Evolutionary conservation across 2,888 invertebrate species (phyloP).

Genomic region (Mantis religiosa): DNA sequence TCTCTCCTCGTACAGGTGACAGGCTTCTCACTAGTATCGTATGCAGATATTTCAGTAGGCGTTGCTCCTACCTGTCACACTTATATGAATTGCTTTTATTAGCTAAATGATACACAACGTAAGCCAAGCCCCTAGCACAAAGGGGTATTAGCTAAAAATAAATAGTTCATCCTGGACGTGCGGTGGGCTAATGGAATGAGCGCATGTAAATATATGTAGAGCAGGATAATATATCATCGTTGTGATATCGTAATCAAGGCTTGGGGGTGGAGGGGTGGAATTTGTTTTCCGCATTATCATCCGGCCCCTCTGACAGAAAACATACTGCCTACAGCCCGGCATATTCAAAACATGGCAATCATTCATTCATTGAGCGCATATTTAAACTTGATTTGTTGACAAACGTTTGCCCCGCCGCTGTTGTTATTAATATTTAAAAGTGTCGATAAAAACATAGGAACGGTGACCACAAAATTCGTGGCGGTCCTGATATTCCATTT

Average conservation of each 20-base stretch:
- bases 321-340: background rate
- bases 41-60: background rate
- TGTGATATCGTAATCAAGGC: background rate
- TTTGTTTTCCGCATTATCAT: background rate
- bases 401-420: background rate
- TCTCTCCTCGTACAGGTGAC: background rate
- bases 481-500: background rate
- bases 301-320: background rate
- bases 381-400: background rate
- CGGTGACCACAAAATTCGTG: background rate
- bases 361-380: background rate
- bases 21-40: background rate
- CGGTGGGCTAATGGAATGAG: background rate
- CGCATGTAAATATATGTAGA: background rate
- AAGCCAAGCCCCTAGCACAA: background rate
- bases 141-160: background rate
- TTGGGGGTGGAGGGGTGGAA: background rate
- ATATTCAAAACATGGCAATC: background rate
- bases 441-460: background rate
- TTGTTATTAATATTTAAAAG: background rate
- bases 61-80: background rate
- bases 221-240: background rate
- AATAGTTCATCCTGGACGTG: background rate
- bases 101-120: background rate
- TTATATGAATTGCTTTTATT: slow-evolving; percentile 4